phyloP scores from a whole-genome alignment of 2,113 vertebrate genomes.

The Siniperca chuatsi region DNA sequence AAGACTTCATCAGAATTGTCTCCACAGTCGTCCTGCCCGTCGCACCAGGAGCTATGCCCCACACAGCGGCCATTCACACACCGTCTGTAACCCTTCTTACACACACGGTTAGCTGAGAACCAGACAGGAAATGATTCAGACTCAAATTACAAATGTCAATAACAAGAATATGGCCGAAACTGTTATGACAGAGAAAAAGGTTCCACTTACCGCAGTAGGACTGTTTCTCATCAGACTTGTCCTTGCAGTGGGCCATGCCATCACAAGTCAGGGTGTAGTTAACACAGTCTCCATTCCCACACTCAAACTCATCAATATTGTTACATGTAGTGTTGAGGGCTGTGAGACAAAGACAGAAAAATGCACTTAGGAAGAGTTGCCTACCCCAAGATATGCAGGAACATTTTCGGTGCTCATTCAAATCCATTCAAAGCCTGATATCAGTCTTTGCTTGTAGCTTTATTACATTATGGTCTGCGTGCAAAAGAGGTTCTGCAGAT shows the following conservation, averaged over 20 bases:
- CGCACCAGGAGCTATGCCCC: constrained; percentile 90
- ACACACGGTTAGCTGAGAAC: constrained; percentile 89
- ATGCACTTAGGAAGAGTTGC: not conserved
- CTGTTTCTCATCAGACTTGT: constrained; percentile 98
- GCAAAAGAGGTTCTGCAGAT: not conserved
- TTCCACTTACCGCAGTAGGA: constrained; percentile 92
- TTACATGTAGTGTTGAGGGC: constrained; percentile 93
- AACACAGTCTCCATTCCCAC: constrained; percentile 96
- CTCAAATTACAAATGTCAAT: constrained; percentile 34
- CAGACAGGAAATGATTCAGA: constrained; percentile 27
- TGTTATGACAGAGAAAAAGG: not conserved
- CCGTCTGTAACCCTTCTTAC: constrained; percentile 94
- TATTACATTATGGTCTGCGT: not conserved
- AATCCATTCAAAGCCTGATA: not conserved
- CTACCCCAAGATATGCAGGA: not conserved
- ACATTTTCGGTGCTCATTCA: not conserved
- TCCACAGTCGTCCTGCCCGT: constrained; percentile 91
- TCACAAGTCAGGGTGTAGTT: constrained; percentile 95
- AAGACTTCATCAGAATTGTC: constrained; percentile 95
- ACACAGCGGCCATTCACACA: constrained; percentile 94
- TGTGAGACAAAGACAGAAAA: constrained; percentile 61
- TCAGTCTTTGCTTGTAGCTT: not conserved
- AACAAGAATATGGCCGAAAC: not conserved
- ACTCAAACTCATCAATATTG: constrained; percentile 92
- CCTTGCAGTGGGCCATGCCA: constrained; percentile 93